phyloP scores from a whole-genome alignment of 2,797 vertebrate species.

The Loris lydekkerianus region DNA sequence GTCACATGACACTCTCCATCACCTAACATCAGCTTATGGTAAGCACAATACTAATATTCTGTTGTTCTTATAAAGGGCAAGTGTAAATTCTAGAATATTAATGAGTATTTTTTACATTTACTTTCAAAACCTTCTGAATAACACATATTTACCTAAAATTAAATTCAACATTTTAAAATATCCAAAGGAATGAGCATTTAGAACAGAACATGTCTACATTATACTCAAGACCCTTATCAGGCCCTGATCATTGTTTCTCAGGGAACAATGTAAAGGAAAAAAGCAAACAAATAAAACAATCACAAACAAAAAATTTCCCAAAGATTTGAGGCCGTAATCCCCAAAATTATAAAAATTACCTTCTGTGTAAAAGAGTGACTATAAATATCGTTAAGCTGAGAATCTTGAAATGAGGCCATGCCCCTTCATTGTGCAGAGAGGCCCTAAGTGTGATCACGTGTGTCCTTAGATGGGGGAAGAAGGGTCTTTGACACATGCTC shows the following conservation, averaged over 20 bases:
- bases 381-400: background rate
- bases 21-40: background rate
- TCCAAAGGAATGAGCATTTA: background rate
- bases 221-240: conserved; percentile 45
- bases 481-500: background rate
- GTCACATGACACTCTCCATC: background rate
- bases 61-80: background rate
- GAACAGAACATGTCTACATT: background rate
- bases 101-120: background rate
- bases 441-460: background rate
- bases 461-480: background rate
- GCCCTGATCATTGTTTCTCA: background rate
- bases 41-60: background rate
- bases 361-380: background rate
- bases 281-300: background rate
- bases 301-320: background rate
- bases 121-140: background rate
- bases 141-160: background rate
- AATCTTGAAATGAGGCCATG: background rate
- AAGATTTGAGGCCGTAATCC: background rate
- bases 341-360: background rate
- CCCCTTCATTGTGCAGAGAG: background rate
- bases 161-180: background rate
- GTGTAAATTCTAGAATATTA: background rate
- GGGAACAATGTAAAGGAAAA: background rate